Conservation (phyloP, 2,113 vertebrate genomes). For the Apodemus sylvaticus region DNA sequence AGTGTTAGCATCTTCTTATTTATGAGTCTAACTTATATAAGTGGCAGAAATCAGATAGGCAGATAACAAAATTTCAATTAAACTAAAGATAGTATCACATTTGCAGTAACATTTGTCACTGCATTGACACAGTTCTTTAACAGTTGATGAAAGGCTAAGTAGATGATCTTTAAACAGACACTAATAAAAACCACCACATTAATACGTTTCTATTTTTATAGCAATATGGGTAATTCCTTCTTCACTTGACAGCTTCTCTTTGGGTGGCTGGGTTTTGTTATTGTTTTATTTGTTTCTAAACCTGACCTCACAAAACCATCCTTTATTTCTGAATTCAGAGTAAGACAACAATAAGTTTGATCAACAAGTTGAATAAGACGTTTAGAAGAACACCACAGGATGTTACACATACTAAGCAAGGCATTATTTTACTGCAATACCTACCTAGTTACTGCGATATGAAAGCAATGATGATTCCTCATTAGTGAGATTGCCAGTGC, state of each 20-base stretch:
- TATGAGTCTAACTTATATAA: background rate
- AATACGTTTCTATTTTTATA: background rate
- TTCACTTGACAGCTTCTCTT: background rate
- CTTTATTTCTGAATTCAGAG: background rate
- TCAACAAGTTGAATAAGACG: background rate
- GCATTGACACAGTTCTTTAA: background rate
- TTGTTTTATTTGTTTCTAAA: background rate
- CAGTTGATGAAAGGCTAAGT: background rate
- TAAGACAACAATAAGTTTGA: background rate
- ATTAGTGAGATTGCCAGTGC: background rate
- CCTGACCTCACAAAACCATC: background rate
- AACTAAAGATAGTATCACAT: background rate
- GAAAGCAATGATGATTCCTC: background rate
- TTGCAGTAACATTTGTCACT: background rate
- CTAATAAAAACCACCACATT: background rate
- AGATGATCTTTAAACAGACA: background rate
- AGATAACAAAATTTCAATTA: background rate
- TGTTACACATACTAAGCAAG: accelerated
- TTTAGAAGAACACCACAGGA: background rate
- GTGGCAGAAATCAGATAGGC: background rate
- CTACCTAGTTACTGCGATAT: background rate
- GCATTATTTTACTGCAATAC: background rate
- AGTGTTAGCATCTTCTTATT: background rate
- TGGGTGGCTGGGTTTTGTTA: background rate
- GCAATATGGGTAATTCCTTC: background rate